phyloP scores from a whole-genome alignment of 2,888 invertebrate species.

The Neoitamus cyanurus region DNA sequence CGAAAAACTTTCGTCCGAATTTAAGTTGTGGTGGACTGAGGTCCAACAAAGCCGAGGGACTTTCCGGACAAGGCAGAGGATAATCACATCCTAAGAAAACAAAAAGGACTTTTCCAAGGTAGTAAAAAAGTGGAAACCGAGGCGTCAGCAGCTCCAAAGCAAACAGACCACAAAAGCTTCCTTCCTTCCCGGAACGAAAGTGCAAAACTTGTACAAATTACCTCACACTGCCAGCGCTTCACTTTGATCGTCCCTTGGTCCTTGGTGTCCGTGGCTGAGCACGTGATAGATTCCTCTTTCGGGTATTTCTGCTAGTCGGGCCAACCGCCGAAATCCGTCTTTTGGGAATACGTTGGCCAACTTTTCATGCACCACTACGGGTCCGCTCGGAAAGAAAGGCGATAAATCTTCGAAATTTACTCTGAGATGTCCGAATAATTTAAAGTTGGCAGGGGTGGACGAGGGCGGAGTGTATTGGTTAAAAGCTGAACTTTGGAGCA shows the following conservation, averaged over 20 bases:
- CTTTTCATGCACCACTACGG: not conserved
- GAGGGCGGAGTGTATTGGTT: not conserved
- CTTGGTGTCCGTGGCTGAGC: not conserved
- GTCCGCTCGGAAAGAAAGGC: not conserved
- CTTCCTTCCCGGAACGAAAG: constrained; percentile 7
- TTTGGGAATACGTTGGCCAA: not conserved
- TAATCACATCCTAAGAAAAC: constrained; percentile 5
- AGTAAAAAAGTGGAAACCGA: constrained; percentile 6
- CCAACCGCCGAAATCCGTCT: not conserved
- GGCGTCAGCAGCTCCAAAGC: not conserved
- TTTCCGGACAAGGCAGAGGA: not conserved
- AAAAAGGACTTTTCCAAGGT: not conserved
- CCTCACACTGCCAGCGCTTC: not conserved
- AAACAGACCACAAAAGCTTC: constrained; percentile 20
- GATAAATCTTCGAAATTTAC: not conserved
- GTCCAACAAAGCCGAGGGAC: not conserved
- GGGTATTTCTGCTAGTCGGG: not conserved
- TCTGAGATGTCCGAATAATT: not conserved
- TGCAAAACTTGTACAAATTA: constrained; percentile 22
- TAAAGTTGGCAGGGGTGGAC: not conserved
- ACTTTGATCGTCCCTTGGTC: not conserved
- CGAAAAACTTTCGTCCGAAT: not conserved
- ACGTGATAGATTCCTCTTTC: not conserved
- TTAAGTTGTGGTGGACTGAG: not conserved
- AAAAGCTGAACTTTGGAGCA: not conserved